Evolutionary conservation across 1,140 invertebrate species (phyloP).

Genomic region (Spodoptera litura): DNA sequence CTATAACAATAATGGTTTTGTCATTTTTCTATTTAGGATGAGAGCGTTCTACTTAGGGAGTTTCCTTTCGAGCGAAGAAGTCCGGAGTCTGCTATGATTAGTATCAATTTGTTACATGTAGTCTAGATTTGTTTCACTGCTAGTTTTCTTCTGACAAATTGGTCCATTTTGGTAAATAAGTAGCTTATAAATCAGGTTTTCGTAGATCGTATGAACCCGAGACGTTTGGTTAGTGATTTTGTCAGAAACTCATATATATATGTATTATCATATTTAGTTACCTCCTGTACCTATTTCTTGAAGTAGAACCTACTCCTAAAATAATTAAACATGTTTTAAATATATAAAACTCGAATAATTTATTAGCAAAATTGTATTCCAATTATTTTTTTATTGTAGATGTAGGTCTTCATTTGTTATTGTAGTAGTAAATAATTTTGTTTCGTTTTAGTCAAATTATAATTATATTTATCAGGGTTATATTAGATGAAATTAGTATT

Average conservation of each 20-base stretch:
- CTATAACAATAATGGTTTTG: neutral
- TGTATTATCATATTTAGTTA: neutral
- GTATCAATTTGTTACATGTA: conserved; percentile 13
- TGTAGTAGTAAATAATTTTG: neutral
- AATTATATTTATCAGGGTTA: neutral
- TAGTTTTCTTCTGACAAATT: conserved; percentile 10
- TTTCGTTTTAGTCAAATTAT: neutral
- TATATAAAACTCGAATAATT: neutral
- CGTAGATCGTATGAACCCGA: neutral
- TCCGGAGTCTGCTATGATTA: neutral
- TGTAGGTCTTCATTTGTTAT: neutral
- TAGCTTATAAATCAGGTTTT: conserved; percentile 9
- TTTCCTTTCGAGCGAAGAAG: neutral
- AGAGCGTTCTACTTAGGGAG: neutral
- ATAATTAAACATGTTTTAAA: neutral
- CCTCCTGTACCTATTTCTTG: neutral
- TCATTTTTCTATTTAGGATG: neutral
- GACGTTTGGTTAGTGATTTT: neutral
- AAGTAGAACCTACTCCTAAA: neutral
- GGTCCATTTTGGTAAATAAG: conserved; percentile 1
- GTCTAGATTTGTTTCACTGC: neutral
- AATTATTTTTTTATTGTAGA: neutral
- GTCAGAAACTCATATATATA: neutral
- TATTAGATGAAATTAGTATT: neutral
- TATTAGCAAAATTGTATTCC: conserved; percentile 1